Base-by-base conservation (phyloP, 2,797 vertebrate genomes). In the Botia almorhae region DNA sequence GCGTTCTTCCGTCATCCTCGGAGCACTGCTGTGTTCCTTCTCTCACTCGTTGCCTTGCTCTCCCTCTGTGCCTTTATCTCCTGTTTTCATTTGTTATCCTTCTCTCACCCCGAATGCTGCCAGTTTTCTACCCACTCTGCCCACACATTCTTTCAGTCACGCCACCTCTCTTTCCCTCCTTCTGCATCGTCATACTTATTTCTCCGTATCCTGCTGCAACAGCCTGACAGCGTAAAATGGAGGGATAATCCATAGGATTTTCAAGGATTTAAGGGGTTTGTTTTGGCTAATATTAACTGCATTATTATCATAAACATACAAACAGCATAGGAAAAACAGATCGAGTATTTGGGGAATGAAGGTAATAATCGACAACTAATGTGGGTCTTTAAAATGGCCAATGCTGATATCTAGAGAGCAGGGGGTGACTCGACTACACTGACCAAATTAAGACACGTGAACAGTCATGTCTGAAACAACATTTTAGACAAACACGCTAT, bases 21-120 rank as follows among this genome's bases (percentile, higher is more conserved):
- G 86, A 92, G 87, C 86, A 89, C 89, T 89, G 90, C 90, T 90
- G 89, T 55, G 58, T 84, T 87, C 87, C 87, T 90, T 89, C 86
- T 60, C 90, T 86, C 81, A 84, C 82, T 74, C 85, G 85, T 89
- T 88, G 86, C 91, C 90, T 81, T 69, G 53, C 86, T 87, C 84
- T 89, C 85, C 85, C 82, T 69, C 39, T 5, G 69, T 65, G 74
- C 67, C 77, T 89, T 85, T 86, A 78, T 84, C 55, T 76, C 60
- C 82, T 78, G 55, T 74, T 77, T 71, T 75, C 82, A 65, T 69
- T 84, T 80, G 72, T 46, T 84, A 46, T 81, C 74, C 74, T 67
- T 36, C 51, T 79, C 69, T 82, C 10, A 29, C 74, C 55, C 81
- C 63, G 39, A 87, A 83, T 85, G 74, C 48, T 80, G 70, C 75